Evolutionary conservation across 2,888 invertebrate genomes (phyloP).

Genomic region (Tachina grossa): DNA sequence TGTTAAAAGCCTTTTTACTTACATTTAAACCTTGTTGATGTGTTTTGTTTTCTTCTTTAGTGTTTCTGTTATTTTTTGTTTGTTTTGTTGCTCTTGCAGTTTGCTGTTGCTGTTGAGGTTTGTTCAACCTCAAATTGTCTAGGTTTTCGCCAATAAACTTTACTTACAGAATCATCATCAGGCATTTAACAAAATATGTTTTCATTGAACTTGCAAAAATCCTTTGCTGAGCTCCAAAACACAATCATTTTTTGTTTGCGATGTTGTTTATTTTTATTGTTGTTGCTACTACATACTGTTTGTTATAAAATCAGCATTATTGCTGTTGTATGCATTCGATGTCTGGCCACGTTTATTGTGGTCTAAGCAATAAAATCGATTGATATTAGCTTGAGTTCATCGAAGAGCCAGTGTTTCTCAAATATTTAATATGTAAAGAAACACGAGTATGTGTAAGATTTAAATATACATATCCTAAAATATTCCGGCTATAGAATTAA

Average conservation of each 20-base stretch:
- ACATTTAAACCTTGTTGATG: conserved; percentile 32
- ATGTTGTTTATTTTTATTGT: conserved; percentile 31
- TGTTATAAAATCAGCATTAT: conserved; percentile 43
- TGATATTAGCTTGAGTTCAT: conserved; percentile 59
- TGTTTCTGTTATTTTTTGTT: neutral
- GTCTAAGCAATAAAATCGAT: conserved; percentile 67
- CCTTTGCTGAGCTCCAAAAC: conserved; percentile 65
- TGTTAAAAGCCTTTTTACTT: conserved; percentile 61
- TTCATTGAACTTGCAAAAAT: conserved; percentile 69
- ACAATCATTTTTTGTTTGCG: conserved; percentile 27
- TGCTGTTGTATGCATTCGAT: conserved; percentile 57
- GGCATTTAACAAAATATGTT: conserved; percentile 66
- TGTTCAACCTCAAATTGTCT: conserved; percentile 66
- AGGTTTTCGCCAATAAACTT: conserved; percentile 64
- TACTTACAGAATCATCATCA: conserved; percentile 63
- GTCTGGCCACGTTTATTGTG: conserved; percentile 69
- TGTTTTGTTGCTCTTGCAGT: neutral
- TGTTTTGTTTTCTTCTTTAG: neutral
- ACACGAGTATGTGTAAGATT: too few relatives aligned
- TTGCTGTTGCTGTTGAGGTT: conserved; percentile 55
- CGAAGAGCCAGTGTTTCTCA: conserved; percentile 27
- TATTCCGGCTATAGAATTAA: too few relatives aligned
- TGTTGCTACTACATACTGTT: conserved; percentile 15
- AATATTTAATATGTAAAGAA: neutral
- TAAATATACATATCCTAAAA: too few relatives aligned